phyloP scores from a whole-genome alignment of 2,888 invertebrate species.

The Rhingia rostrata region DNA sequence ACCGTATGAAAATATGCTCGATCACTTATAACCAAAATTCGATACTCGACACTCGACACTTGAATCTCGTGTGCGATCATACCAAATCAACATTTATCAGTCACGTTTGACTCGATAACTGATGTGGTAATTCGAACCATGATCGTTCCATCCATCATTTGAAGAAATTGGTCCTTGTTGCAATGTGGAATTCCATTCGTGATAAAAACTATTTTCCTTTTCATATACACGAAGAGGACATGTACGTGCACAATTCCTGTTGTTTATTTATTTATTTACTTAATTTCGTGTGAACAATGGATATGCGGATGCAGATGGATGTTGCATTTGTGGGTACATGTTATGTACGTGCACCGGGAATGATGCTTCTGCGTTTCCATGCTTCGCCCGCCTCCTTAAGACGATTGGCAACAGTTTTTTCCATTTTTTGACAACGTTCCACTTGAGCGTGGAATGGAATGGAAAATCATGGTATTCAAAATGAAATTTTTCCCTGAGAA shows the following conservation, averaged over 20 bases:
- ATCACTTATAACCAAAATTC: too few relatives aligned
- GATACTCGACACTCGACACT: too few relatives aligned
- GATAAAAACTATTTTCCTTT: slow-evolving; percentile 62
- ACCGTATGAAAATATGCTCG: too few relatives aligned
- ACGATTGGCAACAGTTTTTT: slow-evolving; percentile 52
- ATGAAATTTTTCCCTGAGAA: slow-evolving; percentile 51
- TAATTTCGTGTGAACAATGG: slow-evolving; percentile 68
- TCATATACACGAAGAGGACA: slow-evolving; percentile 51
- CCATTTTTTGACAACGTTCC: slow-evolving; percentile 47
- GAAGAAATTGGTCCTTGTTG: slow-evolving; percentile 33
- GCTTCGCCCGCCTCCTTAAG: slow-evolving; percentile 29
- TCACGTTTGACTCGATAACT: too few relatives aligned
- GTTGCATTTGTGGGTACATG: slow-evolving; percentile 48
- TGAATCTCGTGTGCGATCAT: too few relatives aligned
- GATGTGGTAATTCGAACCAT: too few relatives aligned
- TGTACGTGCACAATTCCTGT: slow-evolving; percentile 61
- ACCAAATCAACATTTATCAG: too few relatives aligned
- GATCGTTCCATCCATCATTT: slow-evolving; percentile 57
- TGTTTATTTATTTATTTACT: slow-evolving; percentile 69
- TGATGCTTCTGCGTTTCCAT: slow-evolving; percentile 17
- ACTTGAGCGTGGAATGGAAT: neutral
- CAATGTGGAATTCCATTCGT: slow-evolving; percentile 57
- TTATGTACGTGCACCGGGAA: slow-evolving; percentile 27
- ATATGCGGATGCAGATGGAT: slow-evolving; percentile 12
- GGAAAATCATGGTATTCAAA: slow-evolving; percentile 30